phyloP scores from a whole-genome alignment of 2,113 vertebrate genomes.

The Pseudorhombus dupliciocellatus region DNA sequence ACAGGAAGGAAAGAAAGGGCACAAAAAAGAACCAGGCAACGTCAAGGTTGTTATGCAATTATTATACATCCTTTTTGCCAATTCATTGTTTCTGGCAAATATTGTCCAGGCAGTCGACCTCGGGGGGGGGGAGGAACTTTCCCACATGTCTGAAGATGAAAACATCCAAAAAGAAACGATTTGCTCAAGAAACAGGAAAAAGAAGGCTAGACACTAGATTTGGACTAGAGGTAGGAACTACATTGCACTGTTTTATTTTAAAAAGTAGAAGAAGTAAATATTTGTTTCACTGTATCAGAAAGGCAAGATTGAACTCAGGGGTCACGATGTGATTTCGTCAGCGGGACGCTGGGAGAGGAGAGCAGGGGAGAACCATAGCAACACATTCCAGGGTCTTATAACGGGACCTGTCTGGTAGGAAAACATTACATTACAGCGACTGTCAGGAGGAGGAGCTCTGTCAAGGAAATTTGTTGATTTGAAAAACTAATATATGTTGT shows the following conservation, averaged over 20 bases:
- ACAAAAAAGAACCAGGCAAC: neutral
- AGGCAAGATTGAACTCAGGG: constrained; percentile 24
- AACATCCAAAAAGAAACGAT: too few relatives aligned
- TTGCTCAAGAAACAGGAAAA: too few relatives aligned
- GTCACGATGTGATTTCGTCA: constrained; percentile 53
- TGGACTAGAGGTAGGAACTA: neutral
- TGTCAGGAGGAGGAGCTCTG: constrained; percentile 26
- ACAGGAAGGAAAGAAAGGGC: neutral
- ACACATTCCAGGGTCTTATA: constrained; percentile 63
- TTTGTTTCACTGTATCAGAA: constrained; percentile 15
- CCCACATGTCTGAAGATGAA: too few relatives aligned
- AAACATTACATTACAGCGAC: constrained; percentile 58
- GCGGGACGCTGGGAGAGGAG: constrained; percentile 48
- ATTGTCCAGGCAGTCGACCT: neutral
- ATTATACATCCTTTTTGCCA: neutral
- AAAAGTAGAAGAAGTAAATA: constrained; percentile 9
- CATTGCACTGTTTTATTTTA: constrained; percentile 13
- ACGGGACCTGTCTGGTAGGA: constrained; percentile 59
- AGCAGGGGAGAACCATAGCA: constrained; percentile 42
- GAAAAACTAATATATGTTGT: constrained; percentile 62
- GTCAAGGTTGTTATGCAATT: neutral
- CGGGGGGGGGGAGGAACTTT: too few relatives aligned
- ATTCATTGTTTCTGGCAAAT: neutral
- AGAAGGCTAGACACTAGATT: neutral
- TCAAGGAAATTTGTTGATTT: constrained; percentile 64